Base-by-base conservation (phyloP, 1,140 invertebrate species). In the Drosophila arizonae region DNA sequence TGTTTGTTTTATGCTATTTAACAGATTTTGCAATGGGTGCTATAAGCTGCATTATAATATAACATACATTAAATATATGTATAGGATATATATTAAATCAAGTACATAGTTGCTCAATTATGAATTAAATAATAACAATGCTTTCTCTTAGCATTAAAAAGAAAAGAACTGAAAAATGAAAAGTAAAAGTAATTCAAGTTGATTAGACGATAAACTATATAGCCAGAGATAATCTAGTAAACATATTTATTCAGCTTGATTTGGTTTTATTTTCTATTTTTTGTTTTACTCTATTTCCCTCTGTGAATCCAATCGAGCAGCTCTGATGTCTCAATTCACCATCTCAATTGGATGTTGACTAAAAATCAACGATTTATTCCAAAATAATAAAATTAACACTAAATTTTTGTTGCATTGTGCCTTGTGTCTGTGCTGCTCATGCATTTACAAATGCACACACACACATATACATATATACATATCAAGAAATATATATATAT, bases 311-410 rank as follows among this genome's bases (percentile, higher is more conserved):
- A 54, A 54, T 33, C 8, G 50, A 28, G 10, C 24, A 17, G 43
- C 15, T 46, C 43, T 17, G 43, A 17, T 46, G 43, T 9, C 43
- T 36, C 30, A 10, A 45, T 11, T 15, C 33, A 17, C 39, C 17
- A 41, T 39, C 10, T 41, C 54, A 41, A 41, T 24, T 54, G 33
- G 17, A 10, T 15, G 56, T 66, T 52, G 15, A 64, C 70, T 70
- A 62, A 65, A 78, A 75, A 71, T 69, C 43, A 72, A 57, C 57
- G 17, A 48, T 87, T 73, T 81, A 72, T 72, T 82, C 72, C 76
- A 87, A 87, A 81, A 60, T 64, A 76, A 77, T 87, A 87, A 86
- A 68, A 68, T 68, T 76, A 79, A 81, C 81, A 76, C 63, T 79
- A 86, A 70, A 81, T 73, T 87, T 86, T 54, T 79, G 72, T 69